Base-by-base conservation (phyloP, 2,888 invertebrate genomes). In the Lasioglossum lativentre region DNA sequence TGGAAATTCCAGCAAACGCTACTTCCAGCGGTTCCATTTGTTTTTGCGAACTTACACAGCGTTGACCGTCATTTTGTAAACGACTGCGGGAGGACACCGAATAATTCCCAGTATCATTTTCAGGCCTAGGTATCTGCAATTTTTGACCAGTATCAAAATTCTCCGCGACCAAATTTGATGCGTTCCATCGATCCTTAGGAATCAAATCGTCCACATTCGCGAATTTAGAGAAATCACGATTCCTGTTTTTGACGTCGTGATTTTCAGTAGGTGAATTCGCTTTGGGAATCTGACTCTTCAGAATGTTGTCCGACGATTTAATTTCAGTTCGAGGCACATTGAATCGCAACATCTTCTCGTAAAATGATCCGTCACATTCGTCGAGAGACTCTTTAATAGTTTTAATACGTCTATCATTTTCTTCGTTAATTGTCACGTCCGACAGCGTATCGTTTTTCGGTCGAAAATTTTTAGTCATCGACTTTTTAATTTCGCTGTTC, bases 271-370 rank as follows among this genome's bases (percentile, higher is more conserved):
- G 27, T 0, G 14, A 30, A 1, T 63, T 40, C 3, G 2, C 12
- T 23, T 23, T 63, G 10, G 19, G 8, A 16, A 8, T 14, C 1
- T 10, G 38, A 19, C 4, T 40, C 27, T 40, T 14, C 0, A 10
- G 4, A 10, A 40, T 40, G 2, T 8, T 71, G 19, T 19, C 19
- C 1, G 27, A 19, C 1, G 70, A 40, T 27, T 68, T 66, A 1
- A 4, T 27, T 70, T 47, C 12, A 1, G 2, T 5, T 73, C 23
- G 30, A 6, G 72, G 78, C 1, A 56, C 40, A 27, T 72, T 71
- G 19, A 80, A 77, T 23, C 27, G 63, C 34, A 86, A 63, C 1
- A 66, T 38, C 16, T 77, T 70, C 16, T 85, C 38, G 42, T 85
- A 86, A 34, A 78, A 40, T 8, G 77, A 5, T 8, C n/a, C 47